These are phyloP conservation scores for Chionodraco myersi DNA, from an alignment of 2,113 vertebrate species.

Conservation along the genomic window DNA sequence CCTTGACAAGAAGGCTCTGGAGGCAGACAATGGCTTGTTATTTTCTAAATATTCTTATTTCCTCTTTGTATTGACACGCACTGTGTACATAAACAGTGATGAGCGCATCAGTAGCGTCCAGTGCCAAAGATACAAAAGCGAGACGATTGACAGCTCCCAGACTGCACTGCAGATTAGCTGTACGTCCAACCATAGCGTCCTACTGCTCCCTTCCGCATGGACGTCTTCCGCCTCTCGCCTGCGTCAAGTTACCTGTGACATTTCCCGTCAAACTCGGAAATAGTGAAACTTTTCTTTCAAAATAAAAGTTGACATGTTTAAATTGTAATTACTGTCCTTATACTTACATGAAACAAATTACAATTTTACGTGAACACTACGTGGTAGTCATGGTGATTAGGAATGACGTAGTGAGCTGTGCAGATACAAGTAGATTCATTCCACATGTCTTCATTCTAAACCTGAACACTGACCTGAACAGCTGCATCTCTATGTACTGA, in stretches of 20 bases:
- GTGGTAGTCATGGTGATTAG: too few relatives aligned
- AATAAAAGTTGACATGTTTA: conserved; percentile 20
- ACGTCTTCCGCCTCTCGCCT: conserved; percentile 45
- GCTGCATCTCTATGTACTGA: too few relatives aligned
- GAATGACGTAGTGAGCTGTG: too few relatives aligned
- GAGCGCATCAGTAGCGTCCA: conserved; percentile 36
- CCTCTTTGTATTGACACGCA: neutral
- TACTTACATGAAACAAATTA: too few relatives aligned
- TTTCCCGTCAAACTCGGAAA: neutral
- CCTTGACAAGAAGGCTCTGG: neutral
- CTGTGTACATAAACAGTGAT: conserved; percentile 36
- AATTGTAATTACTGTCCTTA: too few relatives aligned
- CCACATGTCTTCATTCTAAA: too few relatives aligned
- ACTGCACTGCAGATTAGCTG: conserved; percentile 75
- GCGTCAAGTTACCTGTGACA: neutral
- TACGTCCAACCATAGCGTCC: conserved; percentile 49
- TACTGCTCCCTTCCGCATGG: conserved; percentile 58
- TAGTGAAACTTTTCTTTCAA: neutral
- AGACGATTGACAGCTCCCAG: conserved; percentile 77
- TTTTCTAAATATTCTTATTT: conserved; percentile 56
- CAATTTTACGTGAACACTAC: too few relatives aligned
- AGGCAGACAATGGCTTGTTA: neutral
- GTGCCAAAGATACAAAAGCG: conserved; percentile 52
- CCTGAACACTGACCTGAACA: too few relatives aligned
- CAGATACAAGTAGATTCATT: too few relatives aligned